Percentiles rank a stretch among this genome's conserved stretches.
Evolutionary conservation across 2,113 vertebrate genomes (phyloP).

Genomic region (Hemicordylus capensis): DNA sequence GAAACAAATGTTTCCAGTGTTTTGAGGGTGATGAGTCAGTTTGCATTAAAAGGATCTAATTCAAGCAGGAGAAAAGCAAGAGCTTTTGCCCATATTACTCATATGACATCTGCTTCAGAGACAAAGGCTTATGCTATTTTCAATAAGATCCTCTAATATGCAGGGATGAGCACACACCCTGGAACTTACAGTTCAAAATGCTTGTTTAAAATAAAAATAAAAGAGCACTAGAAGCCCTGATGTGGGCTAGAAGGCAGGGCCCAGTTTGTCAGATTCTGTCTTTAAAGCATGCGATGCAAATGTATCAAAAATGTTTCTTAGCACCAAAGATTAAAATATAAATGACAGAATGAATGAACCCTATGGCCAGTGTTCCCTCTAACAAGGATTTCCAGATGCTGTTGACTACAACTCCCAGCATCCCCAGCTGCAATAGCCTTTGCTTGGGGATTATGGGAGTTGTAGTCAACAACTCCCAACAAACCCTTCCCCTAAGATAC

Average conservation of each 20-base stretch:
- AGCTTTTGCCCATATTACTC: background rate
- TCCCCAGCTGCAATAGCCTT: too few relatives aligned
- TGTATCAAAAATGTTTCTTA: background rate
- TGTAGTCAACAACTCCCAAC: too few relatives aligned
- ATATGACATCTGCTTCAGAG: background rate
- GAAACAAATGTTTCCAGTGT: conserved; percentile 30
- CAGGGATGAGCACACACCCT: background rate
- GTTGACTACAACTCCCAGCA: too few relatives aligned
- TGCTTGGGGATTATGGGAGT: too few relatives aligned
- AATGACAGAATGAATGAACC: background rate
- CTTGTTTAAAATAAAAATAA: background rate
- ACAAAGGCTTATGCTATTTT: background rate
- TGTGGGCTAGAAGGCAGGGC: background rate
- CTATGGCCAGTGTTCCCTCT: too few relatives aligned
- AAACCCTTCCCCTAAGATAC: too few relatives aligned
- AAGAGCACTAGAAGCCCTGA: background rate
- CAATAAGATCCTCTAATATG: background rate
- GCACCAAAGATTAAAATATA: background rate
- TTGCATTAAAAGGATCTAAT: background rate
- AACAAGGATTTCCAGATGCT: too few relatives aligned
- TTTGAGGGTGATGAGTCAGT: conserved; percentile 41
- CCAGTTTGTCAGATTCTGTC: background rate
- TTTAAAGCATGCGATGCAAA: background rate
- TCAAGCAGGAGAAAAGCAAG: rapidly evolving
- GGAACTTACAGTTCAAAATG: background rate